These are phyloP conservation scores for Myopa tessellatipennis DNA, from an alignment of 2,888 invertebrate genomes.

Conservation along the genomic window DNA sequence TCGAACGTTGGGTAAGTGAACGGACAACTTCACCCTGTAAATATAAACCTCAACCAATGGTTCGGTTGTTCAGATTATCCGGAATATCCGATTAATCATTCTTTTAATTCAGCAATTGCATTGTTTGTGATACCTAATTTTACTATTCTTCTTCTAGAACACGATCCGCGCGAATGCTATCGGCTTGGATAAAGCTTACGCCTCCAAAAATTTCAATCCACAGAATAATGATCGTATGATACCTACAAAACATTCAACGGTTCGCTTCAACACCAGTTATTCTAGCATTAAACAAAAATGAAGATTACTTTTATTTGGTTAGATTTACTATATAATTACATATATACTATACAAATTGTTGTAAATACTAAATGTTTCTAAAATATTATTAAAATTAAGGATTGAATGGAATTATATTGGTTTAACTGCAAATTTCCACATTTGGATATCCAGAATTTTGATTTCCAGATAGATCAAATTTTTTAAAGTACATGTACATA, in stretches of 20 bases:
- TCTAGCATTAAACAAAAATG: neutral
- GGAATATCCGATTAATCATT: too few relatives aligned
- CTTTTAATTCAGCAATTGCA: too few relatives aligned
- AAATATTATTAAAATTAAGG: too few relatives aligned
- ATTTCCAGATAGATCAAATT: too few relatives aligned
- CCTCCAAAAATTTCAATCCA: conserved; percentile 18
- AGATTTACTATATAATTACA: too few relatives aligned
- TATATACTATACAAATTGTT: too few relatives aligned
- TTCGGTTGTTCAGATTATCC: too few relatives aligned
- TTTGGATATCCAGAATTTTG: too few relatives aligned
- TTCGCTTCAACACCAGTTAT: conserved; percentile 17
- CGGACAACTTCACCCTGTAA: neutral
- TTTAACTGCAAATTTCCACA: too few relatives aligned
- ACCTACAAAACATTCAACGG: conserved; percentile 22
- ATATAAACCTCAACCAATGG: neutral
- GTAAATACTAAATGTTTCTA: too few relatives aligned
- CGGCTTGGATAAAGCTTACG: conserved; percentile 55
- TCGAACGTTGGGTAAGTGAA: conserved; percentile 31
- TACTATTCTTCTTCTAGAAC: conserved; percentile 50
- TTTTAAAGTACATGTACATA: too few relatives aligned
- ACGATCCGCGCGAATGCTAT: conserved; percentile 61
- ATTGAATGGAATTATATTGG: too few relatives aligned
- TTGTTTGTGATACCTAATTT: neutral
- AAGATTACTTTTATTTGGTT: neutral
- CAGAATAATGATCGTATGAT: neutral